Evolutionary conservation across 2,113 vertebrate genomes (phyloP).

Genomic region (Tinamus guttatus): DNA sequence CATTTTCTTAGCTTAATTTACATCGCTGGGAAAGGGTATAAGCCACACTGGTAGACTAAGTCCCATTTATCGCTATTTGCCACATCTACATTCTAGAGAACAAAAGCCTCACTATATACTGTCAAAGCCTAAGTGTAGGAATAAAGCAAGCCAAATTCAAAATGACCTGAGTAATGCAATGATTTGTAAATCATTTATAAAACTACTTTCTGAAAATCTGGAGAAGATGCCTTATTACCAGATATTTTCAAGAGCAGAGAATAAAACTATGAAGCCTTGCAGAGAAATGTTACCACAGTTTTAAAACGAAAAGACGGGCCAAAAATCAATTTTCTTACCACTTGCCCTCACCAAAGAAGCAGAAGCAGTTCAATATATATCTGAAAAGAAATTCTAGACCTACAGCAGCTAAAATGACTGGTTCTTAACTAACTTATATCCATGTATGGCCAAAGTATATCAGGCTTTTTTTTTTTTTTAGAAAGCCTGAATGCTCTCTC

Average conservation of each 20-base stretch:
- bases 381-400: not conserved
- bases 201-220: slow-evolving; percentile 1
- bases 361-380: not conserved
- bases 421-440: not conserved
- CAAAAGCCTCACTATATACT: not conserved
- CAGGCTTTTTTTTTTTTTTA: not conserved
- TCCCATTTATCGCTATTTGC: not conserved
- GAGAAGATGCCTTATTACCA: not conserved
- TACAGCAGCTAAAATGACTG: not conserved
- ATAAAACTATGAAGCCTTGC: accelerated
- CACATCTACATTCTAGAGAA: accelerated
- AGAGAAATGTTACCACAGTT: not conserved
- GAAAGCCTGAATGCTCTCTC: not conserved
- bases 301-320: not conserved
- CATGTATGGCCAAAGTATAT: not conserved
- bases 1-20: not conserved
- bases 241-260: not conserved
- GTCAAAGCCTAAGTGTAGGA: not conserved
- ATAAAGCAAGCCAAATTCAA: not conserved
- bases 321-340: not conserved
- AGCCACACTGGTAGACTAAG: not conserved
- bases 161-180: not conserved
- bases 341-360: accelerated
- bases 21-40: not conserved
- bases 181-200: not conserved